Conservation (phyloP, 2,797 vertebrate species). For the Clarias platycephalus region DNA sequence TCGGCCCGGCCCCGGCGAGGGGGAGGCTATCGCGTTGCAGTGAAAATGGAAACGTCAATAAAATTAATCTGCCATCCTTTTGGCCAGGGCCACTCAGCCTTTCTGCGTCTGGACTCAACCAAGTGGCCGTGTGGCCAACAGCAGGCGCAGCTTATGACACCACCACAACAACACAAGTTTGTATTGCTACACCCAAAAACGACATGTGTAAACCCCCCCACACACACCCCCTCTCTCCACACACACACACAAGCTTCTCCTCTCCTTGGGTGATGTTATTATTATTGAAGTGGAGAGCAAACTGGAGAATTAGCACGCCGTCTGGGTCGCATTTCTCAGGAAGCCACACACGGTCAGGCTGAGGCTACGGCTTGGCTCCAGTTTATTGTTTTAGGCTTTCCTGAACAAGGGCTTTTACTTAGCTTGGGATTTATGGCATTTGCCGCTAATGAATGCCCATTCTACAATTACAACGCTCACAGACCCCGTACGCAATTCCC, state of each 20-base stretch:
- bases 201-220: constrained; percentile 31
- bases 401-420: constrained; percentile 96
- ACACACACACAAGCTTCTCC: constrained; percentile 28
- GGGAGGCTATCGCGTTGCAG: constrained; percentile 93
- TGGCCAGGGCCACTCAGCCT: constrained; percentile 82
- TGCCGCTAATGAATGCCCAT: constrained; percentile 94
- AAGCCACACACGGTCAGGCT: constrained; percentile 82
- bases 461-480: constrained; percentile 90
- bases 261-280: constrained; percentile 63
- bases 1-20: constrained; percentile 85
- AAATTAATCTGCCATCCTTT: constrained; percentile 98
- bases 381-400: constrained; percentile 99
- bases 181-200: constrained; percentile 60
- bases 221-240: neutral
- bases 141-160: constrained; percentile 71
- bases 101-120: constrained; percentile 66
- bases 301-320: constrained; percentile 73
- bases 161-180: constrained; percentile 66
- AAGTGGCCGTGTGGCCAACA: constrained; percentile 73
- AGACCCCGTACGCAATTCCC: constrained; percentile 83
- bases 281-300: constrained; percentile 70
- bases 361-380: constrained; percentile 80
- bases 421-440: constrained; percentile 96
- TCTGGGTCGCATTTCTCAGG: constrained; percentile 82
- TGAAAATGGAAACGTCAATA: constrained; percentile 99